These are phyloP conservation scores for Acestrorhynchus altus DNA, from an alignment of 2,797 vertebrate genomes.

Conservation along the genomic window DNA sequence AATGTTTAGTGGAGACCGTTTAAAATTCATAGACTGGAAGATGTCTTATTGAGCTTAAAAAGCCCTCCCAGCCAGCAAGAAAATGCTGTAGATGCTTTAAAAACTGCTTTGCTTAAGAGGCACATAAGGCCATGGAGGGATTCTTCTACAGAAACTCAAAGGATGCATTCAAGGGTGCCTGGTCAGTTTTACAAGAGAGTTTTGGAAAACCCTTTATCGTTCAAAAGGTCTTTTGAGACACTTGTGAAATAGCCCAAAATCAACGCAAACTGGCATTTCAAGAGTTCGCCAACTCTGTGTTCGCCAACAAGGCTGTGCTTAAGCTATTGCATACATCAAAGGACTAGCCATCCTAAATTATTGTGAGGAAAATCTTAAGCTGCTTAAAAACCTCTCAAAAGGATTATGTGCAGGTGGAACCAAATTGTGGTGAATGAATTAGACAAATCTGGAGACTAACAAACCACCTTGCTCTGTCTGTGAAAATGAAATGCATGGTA, in stretches of 20 bases:
- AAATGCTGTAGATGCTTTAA: conserved; percentile 59
- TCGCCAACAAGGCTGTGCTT: conserved; percentile 1
- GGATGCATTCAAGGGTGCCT: conserved; percentile 30
- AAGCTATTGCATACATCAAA: neutral
- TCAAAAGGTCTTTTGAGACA: conserved; percentile 49
- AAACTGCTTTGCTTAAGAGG: conserved; percentile 44
- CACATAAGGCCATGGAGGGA: conserved; percentile 47
- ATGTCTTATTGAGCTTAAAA: conserved; percentile 40
- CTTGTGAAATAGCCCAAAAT: conserved; percentile 55
- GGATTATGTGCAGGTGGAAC: conserved; percentile 32
- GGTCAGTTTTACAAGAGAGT: conserved; percentile 30
- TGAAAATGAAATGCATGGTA: conserved; percentile 37
- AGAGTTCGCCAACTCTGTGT: conserved; percentile 9
- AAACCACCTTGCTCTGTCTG: conserved; percentile 47
- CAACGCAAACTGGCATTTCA: neutral
- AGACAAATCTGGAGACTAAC: conserved; percentile 34
- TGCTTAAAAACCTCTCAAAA: neutral
- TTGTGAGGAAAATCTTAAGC: conserved; percentile 16
- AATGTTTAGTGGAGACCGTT: no score
- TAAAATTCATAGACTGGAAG: conserved; percentile 49
- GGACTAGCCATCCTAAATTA: conserved; percentile 8
- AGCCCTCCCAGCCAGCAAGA: conserved; percentile 33
- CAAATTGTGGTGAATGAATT: conserved; percentile 41
- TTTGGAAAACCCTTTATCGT: conserved; percentile 45
- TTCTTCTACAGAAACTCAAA: conserved; percentile 51